These are phyloP conservation scores for Enteromius paludinosus DNA, from an alignment of 2,797 vertebrate genomes.

Conservation along the genomic window DNA sequence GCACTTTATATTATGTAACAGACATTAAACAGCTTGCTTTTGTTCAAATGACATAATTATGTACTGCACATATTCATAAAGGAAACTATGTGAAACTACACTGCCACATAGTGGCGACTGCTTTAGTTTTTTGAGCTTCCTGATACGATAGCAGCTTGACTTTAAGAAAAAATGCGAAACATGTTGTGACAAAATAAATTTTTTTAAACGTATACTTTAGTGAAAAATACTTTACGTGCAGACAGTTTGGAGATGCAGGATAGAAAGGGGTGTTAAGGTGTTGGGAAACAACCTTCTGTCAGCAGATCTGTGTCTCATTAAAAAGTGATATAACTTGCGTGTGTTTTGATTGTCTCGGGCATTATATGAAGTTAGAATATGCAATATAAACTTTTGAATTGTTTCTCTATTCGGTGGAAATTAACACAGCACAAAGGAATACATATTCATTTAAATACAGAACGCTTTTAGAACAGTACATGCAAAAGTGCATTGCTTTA, in stretches of 20 bases:
- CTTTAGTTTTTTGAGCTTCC: background rate
- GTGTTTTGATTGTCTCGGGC: background rate
- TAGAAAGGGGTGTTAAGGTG: background rate
- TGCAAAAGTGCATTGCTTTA: background rate
- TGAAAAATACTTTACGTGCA: background rate
- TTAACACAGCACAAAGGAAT: background rate
- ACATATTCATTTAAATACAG: background rate
- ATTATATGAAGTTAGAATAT: background rate
- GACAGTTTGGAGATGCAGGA: background rate
- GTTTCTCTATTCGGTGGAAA: background rate
- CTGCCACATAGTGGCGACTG: conserved; percentile 9
- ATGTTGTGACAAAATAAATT: background rate
- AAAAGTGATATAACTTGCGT: background rate
- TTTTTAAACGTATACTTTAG: background rate
- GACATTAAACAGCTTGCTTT: background rate
- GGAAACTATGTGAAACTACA: background rate
- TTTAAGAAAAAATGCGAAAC: background rate
- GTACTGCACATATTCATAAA: background rate
- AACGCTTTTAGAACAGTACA: background rate
- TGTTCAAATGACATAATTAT: background rate
- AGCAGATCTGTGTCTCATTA: background rate
- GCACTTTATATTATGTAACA: background rate
- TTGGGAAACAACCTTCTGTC: background rate
- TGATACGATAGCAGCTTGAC: background rate
- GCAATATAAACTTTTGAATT: background rate